phyloP scores from a whole-genome alignment of 2,797 vertebrate genomes.

The Apogon talboti region DNA sequence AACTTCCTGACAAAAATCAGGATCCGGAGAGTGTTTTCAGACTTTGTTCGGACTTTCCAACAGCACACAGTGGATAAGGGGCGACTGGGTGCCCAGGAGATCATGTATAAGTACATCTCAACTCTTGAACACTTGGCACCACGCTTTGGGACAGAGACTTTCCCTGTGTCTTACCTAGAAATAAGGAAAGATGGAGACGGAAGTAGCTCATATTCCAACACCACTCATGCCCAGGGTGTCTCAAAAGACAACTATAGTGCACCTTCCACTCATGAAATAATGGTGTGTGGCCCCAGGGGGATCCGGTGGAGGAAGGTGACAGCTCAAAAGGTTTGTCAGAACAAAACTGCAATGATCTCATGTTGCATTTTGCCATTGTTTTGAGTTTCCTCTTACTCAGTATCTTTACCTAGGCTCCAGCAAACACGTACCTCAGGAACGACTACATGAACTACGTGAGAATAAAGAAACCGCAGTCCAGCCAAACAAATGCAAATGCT shows the following conservation, averaged over 20 bases:
- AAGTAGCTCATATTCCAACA: conserved; percentile 61
- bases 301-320: conserved; percentile 85
- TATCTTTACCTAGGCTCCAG: conserved; percentile 60
- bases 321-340: conserved; percentile 64
- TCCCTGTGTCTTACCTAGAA: conserved; percentile 75
- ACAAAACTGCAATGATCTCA: not conserved
- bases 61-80: conserved; percentile 81
- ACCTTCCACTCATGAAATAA: conserved; percentile 81
- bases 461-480: conserved; percentile 47
- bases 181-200: conserved; percentile 73
- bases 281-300: conserved; percentile 85
- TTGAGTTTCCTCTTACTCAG: not conserved
- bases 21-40: conserved; percentile 85
- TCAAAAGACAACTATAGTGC: conserved; percentile 34
- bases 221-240: conserved; percentile 12
- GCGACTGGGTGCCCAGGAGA: conserved; percentile 80
- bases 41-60: conserved; percentile 89
- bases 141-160: conserved; percentile 84
- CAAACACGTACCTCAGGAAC: conserved; percentile 67
- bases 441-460: conserved; percentile 61
- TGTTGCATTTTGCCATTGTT: not conserved
- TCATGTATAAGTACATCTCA: conserved; percentile 94
- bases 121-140: conserved; percentile 89
- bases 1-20: conserved; percentile 87
- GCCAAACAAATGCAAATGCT: conserved; percentile 11